Evolutionary conservation across 2,113 vertebrate species (phyloP).

Genomic region (Cynocephalus volans): DNA sequence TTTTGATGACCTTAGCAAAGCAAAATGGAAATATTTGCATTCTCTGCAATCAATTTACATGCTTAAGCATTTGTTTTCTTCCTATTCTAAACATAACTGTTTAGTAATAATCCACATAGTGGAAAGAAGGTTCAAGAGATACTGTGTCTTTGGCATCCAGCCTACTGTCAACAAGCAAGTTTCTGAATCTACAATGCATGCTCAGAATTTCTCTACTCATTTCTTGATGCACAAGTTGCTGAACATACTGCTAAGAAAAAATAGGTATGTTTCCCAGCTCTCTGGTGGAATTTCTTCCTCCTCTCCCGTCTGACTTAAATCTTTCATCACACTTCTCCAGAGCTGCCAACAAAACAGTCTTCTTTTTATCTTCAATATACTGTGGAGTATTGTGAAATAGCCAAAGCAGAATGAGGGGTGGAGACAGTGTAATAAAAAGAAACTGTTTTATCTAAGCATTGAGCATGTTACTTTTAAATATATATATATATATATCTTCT

Average conservation of each 20-base stretch:
- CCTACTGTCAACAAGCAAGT: not conserved
- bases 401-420: not conserved
- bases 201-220: not conserved
- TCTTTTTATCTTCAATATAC: constrained; percentile 17
- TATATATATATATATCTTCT: not conserved
- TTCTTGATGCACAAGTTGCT: not conserved
- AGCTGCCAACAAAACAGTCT: not conserved
- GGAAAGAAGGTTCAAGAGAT: constrained; percentile 2
- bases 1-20: constrained; percentile 56
- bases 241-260: not conserved
- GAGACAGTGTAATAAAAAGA: not conserved
- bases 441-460: not conserved
- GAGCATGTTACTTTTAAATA: not conserved
- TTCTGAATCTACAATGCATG: not conserved
- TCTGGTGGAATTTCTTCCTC: not conserved
- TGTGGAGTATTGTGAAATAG: not conserved
- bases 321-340: not conserved
- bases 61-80: constrained; percentile 29
- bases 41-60: constrained; percentile 35
- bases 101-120: not conserved
- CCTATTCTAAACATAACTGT: constrained; percentile 1
- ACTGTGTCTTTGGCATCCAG: not conserved
- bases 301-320: not conserved
- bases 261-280: not conserved
- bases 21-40: constrained; percentile 46